Percentiles rank a stretch among this genome's conserved stretches.
These are phyloP conservation scores for Pteria penguin DNA, from an alignment of 2,888 invertebrate genomes.

Conservation along the genomic window DNA sequence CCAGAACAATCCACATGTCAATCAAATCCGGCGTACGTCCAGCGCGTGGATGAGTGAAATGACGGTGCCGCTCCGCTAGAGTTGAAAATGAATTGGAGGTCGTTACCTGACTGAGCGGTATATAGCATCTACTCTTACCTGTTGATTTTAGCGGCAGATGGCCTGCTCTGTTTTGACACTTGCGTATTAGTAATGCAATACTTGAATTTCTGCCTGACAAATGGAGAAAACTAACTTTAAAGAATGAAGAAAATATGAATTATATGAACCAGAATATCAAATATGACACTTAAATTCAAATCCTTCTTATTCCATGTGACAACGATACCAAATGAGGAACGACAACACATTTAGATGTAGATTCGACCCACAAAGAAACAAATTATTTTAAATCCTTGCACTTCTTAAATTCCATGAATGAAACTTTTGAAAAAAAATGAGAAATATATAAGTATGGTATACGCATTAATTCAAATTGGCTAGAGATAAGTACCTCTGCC, in stretches of 20 bases:
- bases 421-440: too few relatives aligned
- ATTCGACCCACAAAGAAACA: not conserved
- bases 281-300: too few relatives aligned
- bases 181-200: constrained; percentile 22
- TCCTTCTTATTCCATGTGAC: too few relatives aligned
- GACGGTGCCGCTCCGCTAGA: constrained; percentile 7
- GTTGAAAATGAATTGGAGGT: constrained; percentile 16
- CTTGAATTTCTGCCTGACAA: constrained; percentile 21
- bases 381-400: not conserved
- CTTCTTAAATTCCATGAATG: too few relatives aligned
- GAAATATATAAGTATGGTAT: too few relatives aligned
- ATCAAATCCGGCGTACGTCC: constrained; percentile 49
- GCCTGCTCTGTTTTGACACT: constrained; percentile 17
- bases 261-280: not conserved
- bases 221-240: constrained; percentile 3
- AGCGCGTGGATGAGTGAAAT: constrained; percentile 52
- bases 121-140: constrained; percentile 11
- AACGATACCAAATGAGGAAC: too few relatives aligned
- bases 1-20: constrained; percentile 20
- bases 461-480: too few relatives aligned
- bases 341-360: not conserved
- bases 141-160: constrained; percentile 28
- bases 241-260: not conserved
- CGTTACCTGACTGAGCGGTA: constrained; percentile 10
- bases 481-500: too few relatives aligned